A percentile compares a stretch with the other conserved stretches of the same genome.
Evolutionary conservation across 2,888 invertebrate species (phyloP).

Genomic region (Callimorpha dominula): DNA sequence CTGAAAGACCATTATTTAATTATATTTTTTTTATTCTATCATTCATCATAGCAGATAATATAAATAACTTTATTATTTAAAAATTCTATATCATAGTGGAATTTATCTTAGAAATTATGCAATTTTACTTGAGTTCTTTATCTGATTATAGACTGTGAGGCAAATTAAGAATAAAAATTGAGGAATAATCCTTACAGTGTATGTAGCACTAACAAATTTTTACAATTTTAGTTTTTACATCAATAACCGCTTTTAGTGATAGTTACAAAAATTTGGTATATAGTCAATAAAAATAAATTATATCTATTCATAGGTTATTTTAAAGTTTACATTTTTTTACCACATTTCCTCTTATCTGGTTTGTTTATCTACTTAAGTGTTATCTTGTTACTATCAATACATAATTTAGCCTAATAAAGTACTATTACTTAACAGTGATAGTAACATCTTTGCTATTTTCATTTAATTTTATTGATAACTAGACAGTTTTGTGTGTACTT

Average conservation of each 20-base stretch:
- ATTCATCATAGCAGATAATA: neutral
- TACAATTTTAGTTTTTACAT: neutral
- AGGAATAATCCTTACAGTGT: neutral
- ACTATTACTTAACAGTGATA: conserved; percentile 45
- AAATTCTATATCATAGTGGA: neutral
- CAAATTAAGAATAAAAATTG: neutral
- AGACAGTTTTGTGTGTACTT: neutral
- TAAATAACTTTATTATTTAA: neutral
- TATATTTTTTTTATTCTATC: no score
- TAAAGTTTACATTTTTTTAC: conserved; percentile 27
- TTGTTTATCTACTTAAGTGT: conserved; percentile 44
- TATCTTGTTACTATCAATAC: conserved; percentile 52
- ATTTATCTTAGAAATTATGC: neutral
- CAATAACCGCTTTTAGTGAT: neutral
- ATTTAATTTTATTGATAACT: conserved; percentile 20
- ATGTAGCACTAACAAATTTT: neutral
- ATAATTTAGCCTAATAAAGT: conserved; percentile 45
- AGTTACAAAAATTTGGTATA: no score
- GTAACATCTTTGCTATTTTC: conserved; percentile 14
- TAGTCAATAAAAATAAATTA: neutral
- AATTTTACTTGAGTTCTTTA: neutral
- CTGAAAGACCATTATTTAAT: no score
- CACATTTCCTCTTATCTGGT: conserved; percentile 33
- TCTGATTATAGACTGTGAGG: neutral
- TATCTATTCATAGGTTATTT: conserved; percentile 42